Percentiles rank a stretch among this genome's conserved stretches.
These are phyloP conservation scores for Pelosia muscerda DNA, from an alignment of 2,888 invertebrate genomes.

Conservation along the genomic window DNA sequence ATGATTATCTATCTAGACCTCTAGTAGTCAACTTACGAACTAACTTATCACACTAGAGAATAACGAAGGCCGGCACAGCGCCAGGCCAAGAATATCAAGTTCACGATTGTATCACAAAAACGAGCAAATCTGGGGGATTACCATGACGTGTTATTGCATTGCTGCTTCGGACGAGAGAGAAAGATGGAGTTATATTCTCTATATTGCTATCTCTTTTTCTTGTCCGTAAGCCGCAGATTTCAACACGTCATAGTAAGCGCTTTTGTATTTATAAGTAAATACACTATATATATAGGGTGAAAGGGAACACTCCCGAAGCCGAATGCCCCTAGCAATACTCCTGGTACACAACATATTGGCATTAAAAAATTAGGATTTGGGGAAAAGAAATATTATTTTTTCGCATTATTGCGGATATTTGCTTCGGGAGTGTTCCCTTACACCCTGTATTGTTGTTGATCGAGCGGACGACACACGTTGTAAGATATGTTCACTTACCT, in stretches of 20 bases:
- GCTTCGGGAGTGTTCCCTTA: too few relatives aligned
- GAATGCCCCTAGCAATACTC: too few relatives aligned
- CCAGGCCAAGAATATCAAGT: conserved; percentile 9
- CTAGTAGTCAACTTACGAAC: background rate
- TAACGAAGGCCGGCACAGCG: background rate
- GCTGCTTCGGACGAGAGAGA: too few relatives aligned
- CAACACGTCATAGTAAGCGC: background rate
- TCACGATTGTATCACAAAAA: conserved; percentile 5
- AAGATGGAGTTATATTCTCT: too few relatives aligned
- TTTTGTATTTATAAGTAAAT: too few relatives aligned
- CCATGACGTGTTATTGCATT: conserved; percentile 4
- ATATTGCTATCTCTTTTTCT: background rate
- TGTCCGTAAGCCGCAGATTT: background rate
- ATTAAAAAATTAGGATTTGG: too few relatives aligned
- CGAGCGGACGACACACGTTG: background rate
- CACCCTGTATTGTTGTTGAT: too few relatives aligned
- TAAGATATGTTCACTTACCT: background rate
- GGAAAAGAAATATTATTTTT: too few relatives aligned
- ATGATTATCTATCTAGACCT: conserved; percentile 1
- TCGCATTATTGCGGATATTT: too few relatives aligned
- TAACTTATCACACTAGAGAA: background rate
- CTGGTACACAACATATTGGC: too few relatives aligned
- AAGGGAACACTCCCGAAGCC: too few relatives aligned
- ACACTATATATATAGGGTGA: too few relatives aligned
- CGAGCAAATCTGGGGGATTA: background rate